A percentile compares a stretch with the other conserved stretches of the same genome.
Evolutionary conservation across 2,113 vertebrate genomes (phyloP).

Genomic region (human): GRCh38 chr5:102907001-102907500

Average conservation of each 20-base stretch:
- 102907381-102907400: too few relatives aligned
- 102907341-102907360: too few relatives aligned
- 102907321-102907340: too few relatives aligned
- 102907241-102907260: background rate
- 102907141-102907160: conserved; percentile 4
- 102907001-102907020: background rate
- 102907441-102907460: too few relatives aligned
- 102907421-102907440: too few relatives aligned
- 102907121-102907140: conserved; percentile 30
- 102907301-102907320: too few relatives aligned
- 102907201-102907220: background rate
- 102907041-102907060: background rate
- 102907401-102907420: too few relatives aligned
- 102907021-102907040: conserved; percentile 3
- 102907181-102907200: background rate
- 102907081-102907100: background rate
- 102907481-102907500: too few relatives aligned
- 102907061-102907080: conserved; percentile 37
- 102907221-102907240: background rate
- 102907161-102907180: background rate
- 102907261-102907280: too few relatives aligned
- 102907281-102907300: too few relatives aligned
- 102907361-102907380: too few relatives aligned
- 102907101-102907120: conserved; percentile 37
- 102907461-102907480: too few relatives aligned